phyloP scores from a whole-genome alignment of 2,888 invertebrate genomes.

The Melitaea athalia region DNA sequence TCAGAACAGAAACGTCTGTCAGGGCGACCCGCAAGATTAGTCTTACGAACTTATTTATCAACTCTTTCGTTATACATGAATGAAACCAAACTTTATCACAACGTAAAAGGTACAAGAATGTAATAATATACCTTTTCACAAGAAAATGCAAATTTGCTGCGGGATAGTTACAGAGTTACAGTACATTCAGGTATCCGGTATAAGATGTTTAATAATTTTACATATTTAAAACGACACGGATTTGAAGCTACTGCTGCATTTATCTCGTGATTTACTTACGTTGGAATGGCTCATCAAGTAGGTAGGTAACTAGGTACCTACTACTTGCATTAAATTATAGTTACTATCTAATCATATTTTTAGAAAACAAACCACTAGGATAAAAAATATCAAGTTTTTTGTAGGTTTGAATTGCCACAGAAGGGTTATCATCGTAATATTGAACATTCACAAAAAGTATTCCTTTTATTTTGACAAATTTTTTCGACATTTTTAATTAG shows the following conservation, averaged over 20 bases:
- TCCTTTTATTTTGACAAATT: no score
- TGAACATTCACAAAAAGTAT: no score
- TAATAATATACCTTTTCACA: background rate
- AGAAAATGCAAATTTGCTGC: background rate
- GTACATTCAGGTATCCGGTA: slow-evolving; percentile 9
- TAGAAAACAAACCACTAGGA: background rate
- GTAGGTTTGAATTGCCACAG: no score
- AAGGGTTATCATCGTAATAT: no score
- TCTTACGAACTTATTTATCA: background rate
- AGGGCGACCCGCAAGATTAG: slow-evolving; percentile 21
- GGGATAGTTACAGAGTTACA: background rate
- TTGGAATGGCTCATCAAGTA: background rate
- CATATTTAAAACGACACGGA: background rate
- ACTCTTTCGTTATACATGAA: background rate
- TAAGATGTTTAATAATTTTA: slow-evolving; percentile 23
- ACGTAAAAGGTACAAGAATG: background rate
- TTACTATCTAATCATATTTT: background rate
- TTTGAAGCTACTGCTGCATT: background rate
- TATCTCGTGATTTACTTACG: background rate
- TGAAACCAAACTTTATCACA: background rate
- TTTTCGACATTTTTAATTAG: no score
- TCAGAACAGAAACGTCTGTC: slow-evolving; percentile 31
- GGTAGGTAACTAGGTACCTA: no score
- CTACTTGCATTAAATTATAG: background rate
- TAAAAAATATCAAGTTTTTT: no score